Evolutionary conservation across 2,113 vertebrate genomes (phyloP).

Genomic region (Okapia johnstoni): DNA sequence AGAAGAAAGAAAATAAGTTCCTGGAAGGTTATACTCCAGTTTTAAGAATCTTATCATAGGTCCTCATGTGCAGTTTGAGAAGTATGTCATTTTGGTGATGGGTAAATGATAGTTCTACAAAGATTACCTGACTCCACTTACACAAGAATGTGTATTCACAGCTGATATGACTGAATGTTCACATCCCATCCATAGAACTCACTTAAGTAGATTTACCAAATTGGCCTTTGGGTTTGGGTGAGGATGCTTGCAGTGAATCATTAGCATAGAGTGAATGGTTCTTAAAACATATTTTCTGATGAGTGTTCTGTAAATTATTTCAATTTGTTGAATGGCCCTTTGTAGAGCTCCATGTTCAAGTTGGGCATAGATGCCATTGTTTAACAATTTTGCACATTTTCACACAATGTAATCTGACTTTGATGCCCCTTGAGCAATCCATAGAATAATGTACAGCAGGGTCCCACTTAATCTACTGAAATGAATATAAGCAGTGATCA

Average conservation of each 20-base stretch:
- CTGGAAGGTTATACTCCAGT: neutral
- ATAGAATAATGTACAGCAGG: neutral
- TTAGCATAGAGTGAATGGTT: neutral
- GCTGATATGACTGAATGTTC: neutral
- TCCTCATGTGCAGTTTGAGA: neutral
- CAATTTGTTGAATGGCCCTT: constrained; percentile 39
- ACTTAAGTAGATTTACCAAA: neutral
- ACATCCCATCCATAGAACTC: neutral
- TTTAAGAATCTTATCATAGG: neutral
- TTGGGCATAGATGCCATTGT: neutral
- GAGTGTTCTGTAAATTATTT: neutral
- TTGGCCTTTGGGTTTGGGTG: neutral
- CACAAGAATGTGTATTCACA: neutral
- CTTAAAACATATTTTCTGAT: constrained; percentile 9
- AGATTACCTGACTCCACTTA: neutral
- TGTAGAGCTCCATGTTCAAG: neutral
- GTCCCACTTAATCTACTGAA: neutral
- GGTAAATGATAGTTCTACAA: neutral
- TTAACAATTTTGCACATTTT: constrained; percentile 61
- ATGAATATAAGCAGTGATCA: rapidly evolving
- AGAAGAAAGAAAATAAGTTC: neutral
- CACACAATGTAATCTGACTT: constrained; percentile 52
- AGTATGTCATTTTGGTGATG: neutral
- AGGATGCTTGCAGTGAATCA: neutral
- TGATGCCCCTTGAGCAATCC: neutral